Evolutionary conservation across 2,888 invertebrate genomes (phyloP), one percentile per base, ranked within the genome.

Genomic region (Yponomeuta malinellus): DNA sequence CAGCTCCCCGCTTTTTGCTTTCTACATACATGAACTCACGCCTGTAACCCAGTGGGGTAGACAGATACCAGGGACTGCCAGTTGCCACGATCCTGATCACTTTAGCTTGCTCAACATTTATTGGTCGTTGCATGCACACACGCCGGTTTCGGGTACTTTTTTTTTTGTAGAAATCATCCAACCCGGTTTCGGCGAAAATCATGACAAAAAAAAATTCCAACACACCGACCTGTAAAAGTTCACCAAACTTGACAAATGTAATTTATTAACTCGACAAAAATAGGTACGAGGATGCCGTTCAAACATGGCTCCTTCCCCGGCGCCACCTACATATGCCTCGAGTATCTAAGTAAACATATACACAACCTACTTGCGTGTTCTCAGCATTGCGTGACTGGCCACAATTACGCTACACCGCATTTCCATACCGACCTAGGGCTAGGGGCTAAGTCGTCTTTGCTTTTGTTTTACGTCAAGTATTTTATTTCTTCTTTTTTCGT

Each of bases 351-450:
- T 52, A 52, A 52, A 52, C 10, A 52, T 15, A 52, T 15, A 52
- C 52, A 52, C 33, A 2, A 52, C 52, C 10, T 52, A 52, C 29
- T 65, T 33, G 65, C 65, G 65, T 65, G 65, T 31, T 65, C 29
- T 10, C 6, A 4, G 12, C 29, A 65, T 65, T 12, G 65, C 65
- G 65, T 65, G 65, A 65, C 65, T 65, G 5, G 29, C 12, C 29
- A 10, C 65, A 65, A 65, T 65, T 65, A 65, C 65, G 33, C 10
- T 10, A 9, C 65, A 65, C 31, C 65, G 29, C 65, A 65, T 65
- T 65, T 31, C 65, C 65, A 65, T 65, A 65, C 65, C 29, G 10
- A 33, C 65, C 33, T 64, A 29, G n/a, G n/a, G n/a, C 63, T 63
- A 23, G 33, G 31, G 12, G 65, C 65, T 10, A 43, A 65, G 29